Evolutionary conservation across 37 sponge, comb jelly and placozoan genomes (phyloP), one percentile per base, ranked within the genome.

Genomic region (Hormiphora californensis): DNA sequence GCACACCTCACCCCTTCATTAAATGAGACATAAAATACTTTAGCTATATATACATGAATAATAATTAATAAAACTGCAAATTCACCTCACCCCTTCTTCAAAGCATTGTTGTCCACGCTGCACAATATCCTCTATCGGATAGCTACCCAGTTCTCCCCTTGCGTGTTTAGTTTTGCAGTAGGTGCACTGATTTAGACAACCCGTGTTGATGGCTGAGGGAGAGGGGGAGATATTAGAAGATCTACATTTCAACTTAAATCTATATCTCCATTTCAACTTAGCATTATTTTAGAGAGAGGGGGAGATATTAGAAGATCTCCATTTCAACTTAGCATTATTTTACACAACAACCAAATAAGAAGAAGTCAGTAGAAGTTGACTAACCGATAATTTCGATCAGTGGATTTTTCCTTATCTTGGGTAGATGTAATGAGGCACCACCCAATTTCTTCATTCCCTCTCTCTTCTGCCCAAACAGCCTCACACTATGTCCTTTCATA

Each of bases 161-260:
- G 97, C 92, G 44, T 93, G 97, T 78, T 96, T 96, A 8, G 97
- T 96, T 91, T 96, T 96, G 85, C 97, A 96, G 88, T 96, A 96
- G 0, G 97, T 96, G 62, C 97, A 96, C 54, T 94, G 92, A 88
- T 96, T 96, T 27, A 96, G 87, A 62, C 97, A 96, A 8, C 97
- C 97, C 38, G 94, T 92, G 87, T 94, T 96, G 54, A 96, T 91
- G 0, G 97, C 90, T 67, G 68, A 5, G 27, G 61, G 9, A 30
- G n/a, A n/a, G n/a, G n/a, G n/a, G n/a, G n/a, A n/a, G n/a, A n/a
- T n/a, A n/a, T n/a, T n/a, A n/a, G n/a, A n/a, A n/a, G n/a, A n/a
- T n/a, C n/a, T n/a, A n/a, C n/a, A n/a, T n/a, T n/a, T n/a, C n/a
- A n/a, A n/a, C n/a, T n/a, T n/a, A n/a, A n/a, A n/a, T n/a, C n/a